These are phyloP conservation scores for Drosophila pseudotalamancana DNA, from an alignment of 2,888 invertebrate genomes.

Conservation along the genomic window DNA sequence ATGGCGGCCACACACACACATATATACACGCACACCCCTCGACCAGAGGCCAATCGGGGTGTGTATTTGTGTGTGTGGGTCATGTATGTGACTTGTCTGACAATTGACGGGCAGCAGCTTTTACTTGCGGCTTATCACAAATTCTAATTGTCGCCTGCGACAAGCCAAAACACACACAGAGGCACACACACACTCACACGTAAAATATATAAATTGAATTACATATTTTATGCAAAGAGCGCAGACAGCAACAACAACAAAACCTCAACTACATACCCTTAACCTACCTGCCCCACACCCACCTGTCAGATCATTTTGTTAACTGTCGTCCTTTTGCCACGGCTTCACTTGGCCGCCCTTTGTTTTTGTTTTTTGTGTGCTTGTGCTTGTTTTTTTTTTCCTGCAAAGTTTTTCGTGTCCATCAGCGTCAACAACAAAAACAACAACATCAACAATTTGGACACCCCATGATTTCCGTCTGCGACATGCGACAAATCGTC, in stretches of 20 bases:
- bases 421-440: slow-evolving; percentile 54
- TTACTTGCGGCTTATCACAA: slow-evolving; percentile 72
- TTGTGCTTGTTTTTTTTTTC: background rate
- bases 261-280: background rate
- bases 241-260: slow-evolving; percentile 31
- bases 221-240: slow-evolving; percentile 75
- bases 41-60: background rate
- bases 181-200: slow-evolving; percentile 10
- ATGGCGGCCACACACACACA: slow-evolving; percentile 35
- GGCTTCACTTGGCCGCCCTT: background rate
- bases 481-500: slow-evolving; percentile 56
- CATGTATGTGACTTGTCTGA: slow-evolving; percentile 27
- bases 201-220: slow-evolving; percentile 77
- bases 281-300: background rate
- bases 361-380: slow-evolving; percentile 13
- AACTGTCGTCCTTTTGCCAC: slow-evolving; percentile 2
- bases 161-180: slow-evolving; percentile 43
- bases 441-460: slow-evolving; percentile 12
- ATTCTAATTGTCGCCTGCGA: slow-evolving; percentile 73
- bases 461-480: slow-evolving; percentile 50
- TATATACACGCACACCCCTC: background rate
- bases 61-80: slow-evolving; percentile 12
- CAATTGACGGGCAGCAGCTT: slow-evolving; percentile 60
- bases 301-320: slow-evolving; percentile 13
- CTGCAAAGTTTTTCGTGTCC: slow-evolving; percentile 54